Evolutionary conservation across 2,888 invertebrate genomes (phyloP).

Genomic region (Nomada lathburiana): DNA sequence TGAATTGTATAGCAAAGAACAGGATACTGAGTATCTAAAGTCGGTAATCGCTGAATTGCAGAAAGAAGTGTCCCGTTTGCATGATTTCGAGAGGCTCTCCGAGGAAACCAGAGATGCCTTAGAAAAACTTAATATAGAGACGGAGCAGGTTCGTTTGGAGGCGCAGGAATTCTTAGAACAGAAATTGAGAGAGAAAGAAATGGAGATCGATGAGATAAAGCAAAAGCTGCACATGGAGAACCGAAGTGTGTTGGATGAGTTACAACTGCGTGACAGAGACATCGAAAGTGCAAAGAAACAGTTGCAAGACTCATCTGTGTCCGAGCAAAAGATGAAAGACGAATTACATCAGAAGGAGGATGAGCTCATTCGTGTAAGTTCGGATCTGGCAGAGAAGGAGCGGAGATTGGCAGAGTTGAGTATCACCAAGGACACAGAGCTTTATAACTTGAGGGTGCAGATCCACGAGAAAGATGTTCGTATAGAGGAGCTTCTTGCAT

Average conservation of each 20-base stretch:
- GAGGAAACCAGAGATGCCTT: slow-evolving; percentile 68
- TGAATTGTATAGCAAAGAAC: slow-evolving; percentile 74
- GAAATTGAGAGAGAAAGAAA: slow-evolving; percentile 68
- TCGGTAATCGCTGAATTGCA: slow-evolving; percentile 64
- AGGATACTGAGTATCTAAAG: slow-evolving; percentile 72
- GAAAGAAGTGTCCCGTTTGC: slow-evolving; percentile 66
- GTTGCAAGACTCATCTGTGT: slow-evolving; percentile 28
- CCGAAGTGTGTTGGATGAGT: slow-evolving; percentile 58
- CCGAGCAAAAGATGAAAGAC: slow-evolving; percentile 52
- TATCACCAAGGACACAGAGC: slow-evolving; percentile 89
- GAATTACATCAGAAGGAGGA: slow-evolving; percentile 68
- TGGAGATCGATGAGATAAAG: slow-evolving; percentile 66
- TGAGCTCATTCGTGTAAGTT: slow-evolving; percentile 62
- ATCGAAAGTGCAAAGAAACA: slow-evolving; percentile 73
- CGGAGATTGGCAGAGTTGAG: slow-evolving; percentile 83
- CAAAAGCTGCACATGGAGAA: slow-evolving; percentile 64
- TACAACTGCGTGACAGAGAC: slow-evolving; percentile 70
- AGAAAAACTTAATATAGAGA: slow-evolving; percentile 71
- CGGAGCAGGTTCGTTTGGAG: slow-evolving; percentile 69
- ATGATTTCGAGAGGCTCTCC: slow-evolving; percentile 63
- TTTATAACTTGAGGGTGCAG: slow-evolving; percentile 89
- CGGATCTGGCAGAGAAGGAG: slow-evolving; percentile 75
- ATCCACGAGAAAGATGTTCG: slow-evolving; percentile 85
- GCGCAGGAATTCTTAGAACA: slow-evolving; percentile 67
- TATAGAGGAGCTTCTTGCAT: slow-evolving; percentile 85